Conservation (phyloP, 2,888 invertebrate genomes). For the Choreutis nemorana region DNA sequence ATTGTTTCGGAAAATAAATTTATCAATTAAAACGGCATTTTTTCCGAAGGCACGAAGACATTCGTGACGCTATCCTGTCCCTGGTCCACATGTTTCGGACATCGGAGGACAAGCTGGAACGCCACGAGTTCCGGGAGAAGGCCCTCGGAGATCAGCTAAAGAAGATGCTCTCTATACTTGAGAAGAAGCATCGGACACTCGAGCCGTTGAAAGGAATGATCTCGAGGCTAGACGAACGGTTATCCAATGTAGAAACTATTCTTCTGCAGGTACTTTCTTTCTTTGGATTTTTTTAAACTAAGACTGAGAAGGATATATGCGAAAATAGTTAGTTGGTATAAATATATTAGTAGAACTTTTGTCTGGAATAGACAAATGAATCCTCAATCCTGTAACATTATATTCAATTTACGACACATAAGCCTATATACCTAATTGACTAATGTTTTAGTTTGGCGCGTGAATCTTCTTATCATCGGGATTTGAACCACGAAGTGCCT, state of each 20-base stretch:
- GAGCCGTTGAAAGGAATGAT: constrained; percentile 76
- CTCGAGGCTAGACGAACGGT: constrained; percentile 75
- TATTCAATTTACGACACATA: too few relatives aligned
- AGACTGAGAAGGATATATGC: too few relatives aligned
- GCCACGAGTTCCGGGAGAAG: constrained; percentile 84
- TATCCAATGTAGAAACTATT: constrained; percentile 80
- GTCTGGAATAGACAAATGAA: too few relatives aligned
- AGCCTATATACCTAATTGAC: too few relatives aligned
- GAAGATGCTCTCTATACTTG: constrained; percentile 73
- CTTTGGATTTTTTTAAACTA: too few relatives aligned
- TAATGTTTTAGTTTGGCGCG: too few relatives aligned
- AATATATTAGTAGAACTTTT: too few relatives aligned
- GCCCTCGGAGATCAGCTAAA: constrained; percentile 81
- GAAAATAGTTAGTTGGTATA: too few relatives aligned
- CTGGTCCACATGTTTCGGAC: constrained; percentile 81
- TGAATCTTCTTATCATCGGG: too few relatives aligned
- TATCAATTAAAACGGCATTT: neutral
- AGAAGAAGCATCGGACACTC: constrained; percentile 74
- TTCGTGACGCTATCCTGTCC: constrained; percentile 81
- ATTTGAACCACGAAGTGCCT: too few relatives aligned
- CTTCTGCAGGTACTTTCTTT: constrained; percentile 67
- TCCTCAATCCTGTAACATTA: too few relatives aligned
- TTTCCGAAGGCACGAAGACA: constrained; percentile 69
- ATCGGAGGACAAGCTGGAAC: constrained; percentile 82
- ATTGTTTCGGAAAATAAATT: too few relatives aligned